phyloP scores from a whole-genome alignment of 2,113 vertebrate genomes.

The cattle (Bos taurus) region DNA sequence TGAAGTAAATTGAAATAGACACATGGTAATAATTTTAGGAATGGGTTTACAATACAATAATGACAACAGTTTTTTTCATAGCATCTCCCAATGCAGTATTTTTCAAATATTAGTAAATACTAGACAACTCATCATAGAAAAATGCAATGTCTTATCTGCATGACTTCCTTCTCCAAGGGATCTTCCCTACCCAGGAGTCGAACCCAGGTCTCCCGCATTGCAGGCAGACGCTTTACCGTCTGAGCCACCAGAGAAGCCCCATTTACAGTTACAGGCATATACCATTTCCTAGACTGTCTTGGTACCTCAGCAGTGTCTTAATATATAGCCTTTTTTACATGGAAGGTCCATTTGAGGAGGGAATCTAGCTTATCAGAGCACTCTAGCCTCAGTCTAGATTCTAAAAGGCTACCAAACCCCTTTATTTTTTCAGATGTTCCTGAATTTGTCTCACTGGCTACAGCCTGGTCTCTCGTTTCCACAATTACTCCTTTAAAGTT shows the following conservation, averaged over 20 bases:
- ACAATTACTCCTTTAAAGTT: not conserved
- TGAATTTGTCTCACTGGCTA: not conserved
- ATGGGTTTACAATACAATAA: conserved; percentile 2
- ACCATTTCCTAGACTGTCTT: not conserved
- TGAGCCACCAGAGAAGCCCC: no score
- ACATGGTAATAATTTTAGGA: conserved; percentile 29
- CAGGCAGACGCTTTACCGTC: no score
- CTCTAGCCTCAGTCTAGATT: not conserved
- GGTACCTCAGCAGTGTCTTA: not conserved
- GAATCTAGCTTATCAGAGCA: not conserved
- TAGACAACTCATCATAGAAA: not conserved
- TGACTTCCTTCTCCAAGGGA: not conserved
- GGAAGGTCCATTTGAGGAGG: not conserved
- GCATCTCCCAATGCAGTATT: not conserved
- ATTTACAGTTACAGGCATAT: not conserved
- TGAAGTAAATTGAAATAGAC: not conserved
- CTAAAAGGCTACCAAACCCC: not conserved
- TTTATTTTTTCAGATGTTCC: not conserved
- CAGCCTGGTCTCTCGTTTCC: not conserved
- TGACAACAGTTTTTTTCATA: not conserved
- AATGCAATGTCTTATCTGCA: not conserved
- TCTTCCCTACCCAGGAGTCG: no score
- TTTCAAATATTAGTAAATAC: conserved; percentile 6
- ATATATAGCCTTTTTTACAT: not conserved
- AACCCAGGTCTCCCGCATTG: no score